phyloP scores from a whole-genome alignment of 1,140 invertebrate species.

The Conopomorpha cramerella region DNA sequence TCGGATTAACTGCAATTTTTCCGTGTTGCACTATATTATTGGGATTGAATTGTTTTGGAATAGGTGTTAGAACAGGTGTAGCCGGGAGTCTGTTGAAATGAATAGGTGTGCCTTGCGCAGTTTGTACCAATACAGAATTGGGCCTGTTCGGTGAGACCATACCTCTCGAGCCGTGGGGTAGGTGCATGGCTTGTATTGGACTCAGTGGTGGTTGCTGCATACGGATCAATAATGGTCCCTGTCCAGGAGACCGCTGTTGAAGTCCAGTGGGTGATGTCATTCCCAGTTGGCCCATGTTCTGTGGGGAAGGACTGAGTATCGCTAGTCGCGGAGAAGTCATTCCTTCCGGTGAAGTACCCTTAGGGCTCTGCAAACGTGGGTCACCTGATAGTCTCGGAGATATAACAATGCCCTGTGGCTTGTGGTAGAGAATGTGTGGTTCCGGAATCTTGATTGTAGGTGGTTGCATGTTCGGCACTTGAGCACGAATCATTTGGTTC shows the following conservation, averaged over 20 bases:
- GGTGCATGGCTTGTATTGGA: constrained; percentile 45
- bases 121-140: constrained; percentile 47
- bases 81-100: constrained; percentile 58
- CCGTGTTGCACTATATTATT: constrained; percentile 56
- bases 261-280: constrained; percentile 27
- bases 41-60: constrained; percentile 59
- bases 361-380: constrained; percentile 43
- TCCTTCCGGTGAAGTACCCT: constrained; percentile 29
- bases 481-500: constrained; percentile 46
- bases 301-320: constrained; percentile 38
- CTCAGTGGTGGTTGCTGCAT: constrained; percentile 57
- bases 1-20: constrained; percentile 22
- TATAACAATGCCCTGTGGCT: constrained; percentile 53
- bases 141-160: constrained; percentile 53
- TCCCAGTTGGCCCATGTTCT: constrained; percentile 30
- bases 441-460: constrained; percentile 66
- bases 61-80: constrained; percentile 57
- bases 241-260: constrained; percentile 46
- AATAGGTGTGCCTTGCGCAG: constrained; percentile 38
- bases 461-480: constrained; percentile 52
- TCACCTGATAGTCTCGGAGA: constrained; percentile 50
- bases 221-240: constrained; percentile 53
- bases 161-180: constrained; percentile 34
- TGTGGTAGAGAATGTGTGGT: constrained; percentile 60
- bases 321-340: constrained; percentile 37